Percentiles rank a stretch among this genome's conserved stretches.
Evolutionary conservation across 2,113 vertebrate genomes (phyloP).

Genomic region (Pangasianodon gigas): DNA sequence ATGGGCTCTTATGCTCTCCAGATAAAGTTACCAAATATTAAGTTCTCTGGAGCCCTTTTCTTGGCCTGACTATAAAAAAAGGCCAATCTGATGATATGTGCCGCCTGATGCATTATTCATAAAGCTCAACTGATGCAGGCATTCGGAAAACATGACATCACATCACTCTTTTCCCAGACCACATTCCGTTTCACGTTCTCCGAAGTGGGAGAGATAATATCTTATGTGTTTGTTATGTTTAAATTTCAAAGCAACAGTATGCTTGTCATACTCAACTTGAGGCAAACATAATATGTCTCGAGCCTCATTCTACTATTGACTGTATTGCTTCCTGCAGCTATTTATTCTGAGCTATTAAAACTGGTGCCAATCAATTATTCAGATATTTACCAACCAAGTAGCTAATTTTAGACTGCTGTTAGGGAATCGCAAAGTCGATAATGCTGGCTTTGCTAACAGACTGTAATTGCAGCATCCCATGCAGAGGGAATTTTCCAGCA

Average conservation of each 20-base stretch:
- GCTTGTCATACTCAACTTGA: neutral
- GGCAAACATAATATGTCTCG: neutral
- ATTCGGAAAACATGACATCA: conserved; percentile 21
- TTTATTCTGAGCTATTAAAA: conserved; percentile 1
- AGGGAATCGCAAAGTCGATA: conserved; percentile 11
- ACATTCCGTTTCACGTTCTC: neutral
- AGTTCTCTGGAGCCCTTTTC: conserved; percentile 3
- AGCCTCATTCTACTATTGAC: neutral
- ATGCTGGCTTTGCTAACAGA: conserved; percentile 19
- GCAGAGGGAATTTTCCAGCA: neutral
- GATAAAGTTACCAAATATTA: conserved; percentile 30
- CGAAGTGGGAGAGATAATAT: neutral
- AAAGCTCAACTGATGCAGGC: conserved; percentile 10
- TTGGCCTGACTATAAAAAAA: conserved; percentile 33
- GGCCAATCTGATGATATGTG: conserved; percentile 12
- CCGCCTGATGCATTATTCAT: conserved; percentile 46
- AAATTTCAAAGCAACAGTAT: neutral
- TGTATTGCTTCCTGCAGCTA: neutral
- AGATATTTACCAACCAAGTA: neutral
- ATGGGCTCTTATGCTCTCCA: conserved; percentile 16
- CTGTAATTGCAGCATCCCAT: conserved; percentile 29
- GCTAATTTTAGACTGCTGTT: conserved; percentile 7
- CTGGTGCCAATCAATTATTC: conserved; percentile 1
- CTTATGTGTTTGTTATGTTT: neutral
- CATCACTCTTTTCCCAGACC: conserved; percentile 4